Conservation (phyloP, 2,797 vertebrate species). For the Eidolon dupreanum region DNA sequence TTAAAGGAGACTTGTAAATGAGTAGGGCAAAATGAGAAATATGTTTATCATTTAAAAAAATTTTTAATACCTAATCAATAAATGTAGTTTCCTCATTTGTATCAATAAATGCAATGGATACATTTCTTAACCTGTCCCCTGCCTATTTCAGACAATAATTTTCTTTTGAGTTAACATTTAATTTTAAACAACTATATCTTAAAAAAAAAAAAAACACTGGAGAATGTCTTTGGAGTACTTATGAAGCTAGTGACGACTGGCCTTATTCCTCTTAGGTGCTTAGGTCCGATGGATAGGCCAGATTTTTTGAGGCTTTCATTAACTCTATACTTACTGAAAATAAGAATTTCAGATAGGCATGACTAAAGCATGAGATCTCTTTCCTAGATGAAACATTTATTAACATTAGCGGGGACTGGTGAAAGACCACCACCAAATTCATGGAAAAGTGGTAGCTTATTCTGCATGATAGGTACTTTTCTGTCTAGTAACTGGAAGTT, state of each 20-base stretch:
- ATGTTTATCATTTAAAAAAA: not conserved
- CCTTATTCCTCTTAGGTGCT: not conserved
- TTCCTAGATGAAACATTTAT: not conserved
- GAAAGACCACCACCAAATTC: not conserved
- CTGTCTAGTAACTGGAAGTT: not conserved
- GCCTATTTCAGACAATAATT: not conserved
- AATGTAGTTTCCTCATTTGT: not conserved
- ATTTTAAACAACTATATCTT: constrained; percentile 8
- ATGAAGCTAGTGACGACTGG: not conserved
- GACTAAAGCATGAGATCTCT: not conserved
- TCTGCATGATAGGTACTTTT: not conserved
- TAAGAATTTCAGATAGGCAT: not conserved
- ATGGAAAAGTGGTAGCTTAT: not conserved
- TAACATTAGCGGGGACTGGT: not conserved
- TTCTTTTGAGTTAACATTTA: not conserved
- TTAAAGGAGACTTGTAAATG: not conserved
- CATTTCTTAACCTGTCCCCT: not conserved
- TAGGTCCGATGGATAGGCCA: not conserved
- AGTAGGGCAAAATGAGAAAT: not conserved
- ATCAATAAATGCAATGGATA: not conserved
- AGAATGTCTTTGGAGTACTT: not conserved
- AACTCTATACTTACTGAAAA: not conserved
- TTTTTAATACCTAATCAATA: not conserved
- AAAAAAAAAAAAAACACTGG: not conserved
- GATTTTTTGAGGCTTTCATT: not conserved